These are phyloP conservation scores for Xenopus petersii DNA, from an alignment of 2,797 vertebrate genomes.

Conservation along the genomic window DNA sequence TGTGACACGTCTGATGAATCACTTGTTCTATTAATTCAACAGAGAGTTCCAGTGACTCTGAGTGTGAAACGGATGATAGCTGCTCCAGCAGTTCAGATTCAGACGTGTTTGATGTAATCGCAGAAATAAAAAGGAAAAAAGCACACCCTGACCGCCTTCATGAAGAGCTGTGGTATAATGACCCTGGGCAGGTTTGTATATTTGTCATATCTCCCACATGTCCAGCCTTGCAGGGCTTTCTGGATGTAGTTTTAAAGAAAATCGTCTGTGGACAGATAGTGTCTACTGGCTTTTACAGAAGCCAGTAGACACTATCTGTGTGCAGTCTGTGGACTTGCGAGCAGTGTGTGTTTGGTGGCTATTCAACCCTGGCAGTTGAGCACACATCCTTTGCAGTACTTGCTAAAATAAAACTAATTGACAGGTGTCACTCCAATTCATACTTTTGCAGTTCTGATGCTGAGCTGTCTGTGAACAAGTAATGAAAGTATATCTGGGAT, in stretches of 20 bases:
- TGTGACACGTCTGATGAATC: constrained; percentile 2
- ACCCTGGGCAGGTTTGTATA: constrained; percentile 84
- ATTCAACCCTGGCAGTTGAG: too few species aligned
- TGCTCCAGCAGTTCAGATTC: constrained; percentile 92
- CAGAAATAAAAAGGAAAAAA: constrained; percentile 96
- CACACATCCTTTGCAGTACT: too few species aligned
- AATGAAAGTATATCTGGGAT: too few species aligned
- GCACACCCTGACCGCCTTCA: constrained; percentile 96
- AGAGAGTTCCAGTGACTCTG: constrained; percentile 89
- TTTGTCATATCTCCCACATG: neutral
- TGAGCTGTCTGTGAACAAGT: too few species aligned
- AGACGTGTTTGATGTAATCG: constrained; percentile 94
- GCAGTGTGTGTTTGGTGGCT: too few species aligned
- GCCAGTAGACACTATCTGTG: too few species aligned
- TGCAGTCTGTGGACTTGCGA: too few species aligned
- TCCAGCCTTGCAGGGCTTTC: neutral
- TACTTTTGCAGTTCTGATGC: too few species aligned
- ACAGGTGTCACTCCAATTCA: too few species aligned
- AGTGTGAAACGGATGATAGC: constrained; percentile 89
- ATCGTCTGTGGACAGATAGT: too few species aligned
- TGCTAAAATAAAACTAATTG: too few species aligned
- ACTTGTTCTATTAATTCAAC: constrained; percentile 50
- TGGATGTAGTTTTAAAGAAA: neutral
- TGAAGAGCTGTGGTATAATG: constrained; percentile 97
- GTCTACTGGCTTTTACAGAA: too few species aligned